Evolutionary conservation across 2,113 vertebrate species (phyloP).

Genomic region (Meleagris gallopavo): DNA sequence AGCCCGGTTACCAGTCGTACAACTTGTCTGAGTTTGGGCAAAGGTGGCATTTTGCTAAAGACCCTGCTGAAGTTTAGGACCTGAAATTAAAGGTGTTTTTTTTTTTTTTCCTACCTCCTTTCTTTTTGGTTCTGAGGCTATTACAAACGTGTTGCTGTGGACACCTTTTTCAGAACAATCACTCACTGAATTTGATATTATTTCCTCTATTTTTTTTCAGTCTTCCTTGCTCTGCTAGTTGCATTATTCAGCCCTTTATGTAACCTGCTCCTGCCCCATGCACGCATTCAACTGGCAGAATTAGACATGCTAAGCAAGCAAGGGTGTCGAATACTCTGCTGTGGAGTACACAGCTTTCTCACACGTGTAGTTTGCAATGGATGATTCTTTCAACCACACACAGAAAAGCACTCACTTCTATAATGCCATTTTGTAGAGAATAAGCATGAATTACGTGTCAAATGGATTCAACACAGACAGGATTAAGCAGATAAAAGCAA

Average conservation of each 20-base stretch:
- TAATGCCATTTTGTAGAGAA: background rate
- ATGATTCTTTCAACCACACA: background rate
- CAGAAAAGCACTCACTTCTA: background rate
- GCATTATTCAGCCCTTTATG: background rate
- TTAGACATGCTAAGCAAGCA: background rate
- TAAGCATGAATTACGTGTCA: background rate
- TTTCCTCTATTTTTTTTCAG: background rate
- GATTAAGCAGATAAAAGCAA: background rate
- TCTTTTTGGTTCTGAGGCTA: background rate
- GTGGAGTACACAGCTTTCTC: accelerated
- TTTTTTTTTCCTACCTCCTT: background rate
- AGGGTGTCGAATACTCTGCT: background rate
- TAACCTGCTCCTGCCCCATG: background rate
- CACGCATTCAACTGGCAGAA: background rate
- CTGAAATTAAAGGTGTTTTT: background rate
- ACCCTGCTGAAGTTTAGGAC: background rate
- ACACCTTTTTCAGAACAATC: background rate
- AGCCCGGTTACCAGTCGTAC: background rate
- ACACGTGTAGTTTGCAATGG: background rate
- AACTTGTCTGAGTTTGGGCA: background rate
- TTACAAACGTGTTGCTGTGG: background rate
- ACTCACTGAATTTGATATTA: background rate
- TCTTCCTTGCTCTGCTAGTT: background rate
- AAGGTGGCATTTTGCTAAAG: background rate
- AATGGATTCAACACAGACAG: background rate